phyloP scores from a whole-genome alignment of 1,140 invertebrate genomes.

The Galleria mellonella region DNA sequence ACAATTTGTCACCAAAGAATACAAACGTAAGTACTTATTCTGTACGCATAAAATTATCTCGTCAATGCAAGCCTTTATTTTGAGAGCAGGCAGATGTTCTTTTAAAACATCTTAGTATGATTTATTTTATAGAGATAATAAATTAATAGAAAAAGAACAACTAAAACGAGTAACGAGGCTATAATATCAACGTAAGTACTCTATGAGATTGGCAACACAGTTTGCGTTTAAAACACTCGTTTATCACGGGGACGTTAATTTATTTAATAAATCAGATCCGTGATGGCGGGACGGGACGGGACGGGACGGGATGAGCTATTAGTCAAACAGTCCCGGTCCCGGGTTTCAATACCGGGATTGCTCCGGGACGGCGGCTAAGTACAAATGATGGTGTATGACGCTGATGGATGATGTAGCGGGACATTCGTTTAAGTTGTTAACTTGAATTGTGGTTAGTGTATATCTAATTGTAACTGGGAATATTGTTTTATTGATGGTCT shows the following conservation, averaged over 20 bases:
- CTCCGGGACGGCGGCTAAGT: slow-evolving; percentile 28
- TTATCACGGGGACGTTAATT: slow-evolving; percentile 53
- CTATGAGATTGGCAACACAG: slow-evolving; percentile 20
- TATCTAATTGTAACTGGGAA: slow-evolving; percentile 13
- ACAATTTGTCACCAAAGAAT: no score
- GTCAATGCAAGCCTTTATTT: no score
- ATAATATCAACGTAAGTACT: slow-evolving; percentile 11
- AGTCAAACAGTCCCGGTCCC: slow-evolving; percentile 31
- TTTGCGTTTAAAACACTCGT: slow-evolving; percentile 41
- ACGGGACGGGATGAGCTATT: slow-evolving; percentile 31
- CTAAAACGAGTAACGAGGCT: no score
- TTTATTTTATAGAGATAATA: no score
- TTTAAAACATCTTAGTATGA: no score
- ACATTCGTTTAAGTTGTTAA: slow-evolving; percentile 38
- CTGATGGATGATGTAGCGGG: slow-evolving; percentile 43
- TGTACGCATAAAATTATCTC: no score
- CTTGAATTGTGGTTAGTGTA: slow-evolving; percentile 16
- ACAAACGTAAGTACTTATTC: no score
- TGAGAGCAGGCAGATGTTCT: no score
- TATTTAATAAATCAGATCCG: slow-evolving; percentile 64
- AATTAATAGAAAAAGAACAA: no score
- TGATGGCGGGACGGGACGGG: slow-evolving; percentile 13
- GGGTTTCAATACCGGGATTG: slow-evolving; percentile 43
- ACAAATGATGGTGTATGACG: slow-evolving; percentile 50
- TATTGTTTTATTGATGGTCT: slow-evolving; percentile 6